phyloP scores from a whole-genome alignment of 2,113 vertebrate genomes.

The Stercorarius parasiticus region DNA sequence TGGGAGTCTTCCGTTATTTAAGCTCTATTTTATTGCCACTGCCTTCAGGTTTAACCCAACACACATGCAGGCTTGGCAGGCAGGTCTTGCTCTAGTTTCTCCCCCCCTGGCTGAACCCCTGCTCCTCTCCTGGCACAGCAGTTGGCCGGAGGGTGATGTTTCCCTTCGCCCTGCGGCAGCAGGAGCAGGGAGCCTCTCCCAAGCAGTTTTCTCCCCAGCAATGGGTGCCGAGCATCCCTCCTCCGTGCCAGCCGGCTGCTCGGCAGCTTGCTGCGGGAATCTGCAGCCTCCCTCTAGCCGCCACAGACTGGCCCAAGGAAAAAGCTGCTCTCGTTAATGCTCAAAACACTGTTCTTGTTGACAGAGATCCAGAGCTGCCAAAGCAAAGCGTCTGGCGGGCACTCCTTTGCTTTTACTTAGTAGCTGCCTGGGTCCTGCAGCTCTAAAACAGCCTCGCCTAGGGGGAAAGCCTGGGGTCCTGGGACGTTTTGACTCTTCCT shows the following conservation, averaged over 20 bases:
- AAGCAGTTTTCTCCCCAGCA: fast-evolving
- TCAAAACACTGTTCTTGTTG: neutral
- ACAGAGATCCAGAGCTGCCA: neutral
- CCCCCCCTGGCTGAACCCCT: neutral
- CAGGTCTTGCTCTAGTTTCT: neutral
- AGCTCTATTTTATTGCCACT: neutral
- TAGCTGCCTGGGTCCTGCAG: neutral
- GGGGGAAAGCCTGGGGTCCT: neutral
- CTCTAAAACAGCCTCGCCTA: neutral
- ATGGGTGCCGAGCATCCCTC: neutral
- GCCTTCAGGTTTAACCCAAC: neutral
- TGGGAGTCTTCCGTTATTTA: fast-evolving
- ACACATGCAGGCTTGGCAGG: neutral
- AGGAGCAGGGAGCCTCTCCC: fast-evolving
- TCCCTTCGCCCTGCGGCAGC: fast-evolving
- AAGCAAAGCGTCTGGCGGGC: neutral
- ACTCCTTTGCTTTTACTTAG: neutral
- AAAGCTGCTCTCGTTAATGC: neutral
- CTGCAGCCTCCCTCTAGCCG: neutral
- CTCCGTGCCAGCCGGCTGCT: neutral
- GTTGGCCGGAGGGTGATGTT: fast-evolving
- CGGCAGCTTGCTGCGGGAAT: neutral
- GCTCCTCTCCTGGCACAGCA: neutral
- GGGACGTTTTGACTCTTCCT: neutral
- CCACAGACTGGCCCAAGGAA: neutral